A percentile compares a stretch with the other conserved stretches of the same genome.
Evolutionary conservation across 2,888 invertebrate species (phyloP).

Genomic region (Cerceris rybyensis): DNA sequence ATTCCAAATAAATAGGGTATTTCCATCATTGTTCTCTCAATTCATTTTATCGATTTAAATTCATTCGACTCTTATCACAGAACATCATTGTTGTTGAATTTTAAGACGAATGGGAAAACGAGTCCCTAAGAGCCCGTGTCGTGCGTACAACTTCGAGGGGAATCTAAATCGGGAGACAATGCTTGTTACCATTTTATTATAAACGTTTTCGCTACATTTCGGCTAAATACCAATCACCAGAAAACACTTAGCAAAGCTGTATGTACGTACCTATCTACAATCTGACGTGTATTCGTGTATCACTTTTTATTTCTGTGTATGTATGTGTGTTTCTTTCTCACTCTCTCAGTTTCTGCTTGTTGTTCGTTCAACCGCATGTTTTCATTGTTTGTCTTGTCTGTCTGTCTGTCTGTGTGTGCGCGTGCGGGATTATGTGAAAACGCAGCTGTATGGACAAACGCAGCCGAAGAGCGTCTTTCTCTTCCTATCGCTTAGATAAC

Average conservation of each 20-base stretch:
- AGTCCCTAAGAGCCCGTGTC: background rate
- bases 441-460: conserved; percentile 61
- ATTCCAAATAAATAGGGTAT: too few species aligned
- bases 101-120: background rate
- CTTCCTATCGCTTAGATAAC: conserved; percentile 30
- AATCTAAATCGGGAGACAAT: conserved; percentile 77
- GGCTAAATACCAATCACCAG: conserved; percentile 81
- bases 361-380: conserved; percentile 42
- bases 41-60: too few species aligned
- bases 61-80: too few species aligned
- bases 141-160: conserved; percentile 42
- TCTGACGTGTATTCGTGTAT: conserved; percentile 68
- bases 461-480: conserved; percentile 9
- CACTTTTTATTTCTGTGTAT: conserved; percentile 22
- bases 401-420: conserved; percentile 41
- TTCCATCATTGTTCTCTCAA: too few species aligned
- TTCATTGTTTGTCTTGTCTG: conserved; percentile 19
- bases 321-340: conserved; percentile 12
- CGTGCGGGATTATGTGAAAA: conserved; percentile 43
- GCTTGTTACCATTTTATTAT: conserved; percentile 81
- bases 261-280: conserved; percentile 79
- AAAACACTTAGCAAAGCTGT: conserved; percentile 81
- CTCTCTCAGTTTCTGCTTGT: conserved; percentile 17
- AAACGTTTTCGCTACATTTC: conserved; percentile 81
- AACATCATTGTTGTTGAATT: too few species aligned